Percentiles rank a stretch among this genome's conserved stretches.
Evolutionary conservation across 2,888 invertebrate genomes (phyloP).

Genomic region (Papilio gigon): DNA sequence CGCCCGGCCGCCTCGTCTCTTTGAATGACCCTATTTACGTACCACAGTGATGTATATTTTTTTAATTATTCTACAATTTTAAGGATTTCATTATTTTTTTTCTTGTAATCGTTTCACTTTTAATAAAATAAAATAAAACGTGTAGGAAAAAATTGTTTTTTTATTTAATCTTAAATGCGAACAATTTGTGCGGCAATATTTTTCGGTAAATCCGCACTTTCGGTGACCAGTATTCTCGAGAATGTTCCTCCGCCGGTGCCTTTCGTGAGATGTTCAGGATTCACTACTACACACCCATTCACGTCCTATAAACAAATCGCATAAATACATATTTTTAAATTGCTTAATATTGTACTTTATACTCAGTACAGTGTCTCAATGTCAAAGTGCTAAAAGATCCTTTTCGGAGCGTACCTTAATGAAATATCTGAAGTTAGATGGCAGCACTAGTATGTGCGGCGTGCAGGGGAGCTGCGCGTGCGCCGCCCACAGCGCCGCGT

Average conservation of each 20-base stretch:
- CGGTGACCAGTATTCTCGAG: slow-evolving; percentile 84
- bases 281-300: slow-evolving; percentile 89
- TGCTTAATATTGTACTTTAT: background rate
- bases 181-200: slow-evolving; percentile 69
- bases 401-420: slow-evolving; percentile 84
- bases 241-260: slow-evolving; percentile 89
- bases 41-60: slow-evolving; percentile 54
- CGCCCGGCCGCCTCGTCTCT: slow-evolving; percentile 58
- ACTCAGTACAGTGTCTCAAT: too few relatives aligned
- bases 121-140: background rate
- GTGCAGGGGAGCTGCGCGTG: slow-evolving; percentile 87
- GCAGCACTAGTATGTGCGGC: slow-evolving; percentile 92
- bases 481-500: slow-evolving; percentile 87
- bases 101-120: background rate
- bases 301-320: slow-evolving; percentile 83
- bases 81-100: background rate
- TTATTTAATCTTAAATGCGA: slow-evolving; percentile 60
- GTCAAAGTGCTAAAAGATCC: too few relatives aligned
- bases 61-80: background rate
- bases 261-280: slow-evolving; percentile 92
- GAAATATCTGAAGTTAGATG: slow-evolving; percentile 92
- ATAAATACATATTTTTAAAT: too few relatives aligned
- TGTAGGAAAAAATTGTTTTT: slow-evolving; percentile 35
- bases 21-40: slow-evolving; percentile 65
- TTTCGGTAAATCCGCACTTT: slow-evolving; percentile 50